These are phyloP conservation scores for Aradophagus sp. DNA, from an alignment of 1,140 invertebrate species.

Conservation along the genomic window DNA sequence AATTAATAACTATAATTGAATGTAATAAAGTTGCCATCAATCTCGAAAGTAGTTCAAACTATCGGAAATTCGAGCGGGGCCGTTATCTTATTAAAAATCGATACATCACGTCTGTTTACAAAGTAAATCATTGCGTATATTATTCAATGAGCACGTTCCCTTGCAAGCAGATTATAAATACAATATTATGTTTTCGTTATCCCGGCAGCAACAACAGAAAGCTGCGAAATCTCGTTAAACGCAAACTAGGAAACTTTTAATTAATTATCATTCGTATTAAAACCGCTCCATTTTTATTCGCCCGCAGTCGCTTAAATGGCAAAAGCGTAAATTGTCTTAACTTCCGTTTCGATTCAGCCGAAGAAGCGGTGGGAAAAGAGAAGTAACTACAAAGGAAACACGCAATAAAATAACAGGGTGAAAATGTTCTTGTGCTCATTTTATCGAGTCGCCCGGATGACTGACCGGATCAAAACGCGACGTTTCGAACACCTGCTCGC, in stretches of 20 bases:
- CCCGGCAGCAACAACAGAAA: constrained; percentile 9
- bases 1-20: constrained; percentile 34
- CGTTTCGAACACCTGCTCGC: too few relatives aligned
- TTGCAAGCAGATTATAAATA: not conserved
- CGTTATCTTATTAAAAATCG: constrained; percentile 14
- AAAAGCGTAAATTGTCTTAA: constrained; percentile 6
- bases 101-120: not conserved
- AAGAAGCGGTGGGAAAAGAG: not conserved
- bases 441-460: too few relatives aligned
- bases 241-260: constrained; percentile 25
- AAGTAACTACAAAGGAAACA: too few relatives aligned
- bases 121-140: constrained; percentile 1
- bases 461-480: too few relatives aligned
- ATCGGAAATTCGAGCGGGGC: constrained; percentile 4
- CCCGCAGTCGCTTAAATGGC: constrained; percentile 1
- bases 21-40: constrained; percentile 18
- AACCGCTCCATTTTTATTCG: constrained; percentile 7
- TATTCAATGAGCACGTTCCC: constrained; percentile 6
- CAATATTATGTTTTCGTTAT: constrained; percentile 13
- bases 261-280: constrained; percentile 18
- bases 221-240: constrained; percentile 5
- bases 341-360: not conserved
- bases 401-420: too few relatives aligned
- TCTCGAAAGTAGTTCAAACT: constrained; percentile 19
- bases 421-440: constrained; percentile 11